A percentile compares a stretch with the other conserved stretches of the same genome.
Conservation (phyloP, 2,113 vertebrate species). For the Spea multiplicata region DNA sequence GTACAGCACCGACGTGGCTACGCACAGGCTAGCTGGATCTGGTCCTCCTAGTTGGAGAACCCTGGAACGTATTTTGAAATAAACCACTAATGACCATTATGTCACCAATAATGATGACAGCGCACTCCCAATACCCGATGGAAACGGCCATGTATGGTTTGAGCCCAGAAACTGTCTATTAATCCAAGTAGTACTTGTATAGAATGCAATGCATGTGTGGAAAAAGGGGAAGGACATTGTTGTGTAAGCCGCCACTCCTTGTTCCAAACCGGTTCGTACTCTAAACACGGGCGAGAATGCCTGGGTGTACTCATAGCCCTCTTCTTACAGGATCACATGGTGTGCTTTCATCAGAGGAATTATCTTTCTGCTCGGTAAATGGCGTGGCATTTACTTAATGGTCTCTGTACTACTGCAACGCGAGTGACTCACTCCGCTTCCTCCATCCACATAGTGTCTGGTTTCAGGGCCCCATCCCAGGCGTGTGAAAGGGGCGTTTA, state of each 20-base stretch:
- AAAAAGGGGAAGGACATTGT: not conserved
- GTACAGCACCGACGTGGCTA: too few species aligned
- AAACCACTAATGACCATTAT: too few species aligned
- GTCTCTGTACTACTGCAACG: not conserved
- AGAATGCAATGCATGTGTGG: too few species aligned
- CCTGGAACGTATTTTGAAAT: too few species aligned
- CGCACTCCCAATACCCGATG: too few species aligned
- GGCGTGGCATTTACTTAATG: not conserved
- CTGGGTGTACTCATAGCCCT: not conserved
- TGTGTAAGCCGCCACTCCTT: not conserved
- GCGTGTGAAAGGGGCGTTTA: not conserved
- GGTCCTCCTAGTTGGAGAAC: too few species aligned
- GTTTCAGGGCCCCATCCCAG: not conserved
- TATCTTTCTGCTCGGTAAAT: not conserved
- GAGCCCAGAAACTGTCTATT: too few species aligned
- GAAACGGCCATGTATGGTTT: too few species aligned
- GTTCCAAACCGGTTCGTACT: not conserved
- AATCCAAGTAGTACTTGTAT: too few species aligned
- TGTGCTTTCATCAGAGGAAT: constrained; percentile 15
- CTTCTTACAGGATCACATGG: constrained; percentile 21
- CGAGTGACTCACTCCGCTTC: constrained; percentile 36
- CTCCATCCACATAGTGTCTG: constrained; percentile 2
- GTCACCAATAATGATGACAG: too few species aligned
- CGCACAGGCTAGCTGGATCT: too few species aligned
- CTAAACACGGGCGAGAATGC: not conserved